Evolutionary conservation across 1,140 invertebrate genomes (phyloP).

Genomic region (Penaeus japonicus): DNA sequence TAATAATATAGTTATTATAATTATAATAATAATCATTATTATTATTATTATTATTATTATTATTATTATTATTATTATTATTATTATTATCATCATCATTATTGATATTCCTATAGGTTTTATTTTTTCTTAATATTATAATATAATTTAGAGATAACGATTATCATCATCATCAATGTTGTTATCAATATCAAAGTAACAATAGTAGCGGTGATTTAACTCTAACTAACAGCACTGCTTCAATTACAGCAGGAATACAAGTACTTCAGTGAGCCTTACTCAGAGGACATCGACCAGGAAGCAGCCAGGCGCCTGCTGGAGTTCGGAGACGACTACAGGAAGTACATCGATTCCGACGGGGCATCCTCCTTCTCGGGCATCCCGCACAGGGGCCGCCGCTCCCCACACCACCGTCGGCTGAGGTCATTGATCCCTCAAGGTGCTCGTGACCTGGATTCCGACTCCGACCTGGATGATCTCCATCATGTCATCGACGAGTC

Average conservation of each 20-base stretch:
- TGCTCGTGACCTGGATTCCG: constrained; percentile 67
- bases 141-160: too few relatives aligned
- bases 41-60: too few relatives aligned
- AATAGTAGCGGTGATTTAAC: too few relatives aligned
- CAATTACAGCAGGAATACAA: constrained; percentile 73
- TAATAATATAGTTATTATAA: too few relatives aligned
- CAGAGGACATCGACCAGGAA: constrained; percentile 84
- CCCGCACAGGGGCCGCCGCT: constrained; percentile 47
- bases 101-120: too few relatives aligned
- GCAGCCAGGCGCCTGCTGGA: constrained; percentile 80
- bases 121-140: too few relatives aligned
- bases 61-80: too few relatives aligned
- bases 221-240: neutral
- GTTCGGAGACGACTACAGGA: constrained; percentile 90
- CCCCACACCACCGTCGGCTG: constrained; percentile 55
- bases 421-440: constrained; percentile 3
- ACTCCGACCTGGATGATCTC: constrained; percentile 74
- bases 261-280: constrained; percentile 89
- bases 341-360: constrained; percentile 73
- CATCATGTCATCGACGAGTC: constrained; percentile 70
- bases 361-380: constrained; percentile 57
- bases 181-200: too few relatives aligned
- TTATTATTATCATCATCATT: too few relatives aligned
- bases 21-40: too few relatives aligned
- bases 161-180: too few relatives aligned